These are phyloP conservation scores for Cephalopachus bancanus DNA, from an alignment of 2,797 vertebrate genomes.

Conservation along the genomic window DNA sequence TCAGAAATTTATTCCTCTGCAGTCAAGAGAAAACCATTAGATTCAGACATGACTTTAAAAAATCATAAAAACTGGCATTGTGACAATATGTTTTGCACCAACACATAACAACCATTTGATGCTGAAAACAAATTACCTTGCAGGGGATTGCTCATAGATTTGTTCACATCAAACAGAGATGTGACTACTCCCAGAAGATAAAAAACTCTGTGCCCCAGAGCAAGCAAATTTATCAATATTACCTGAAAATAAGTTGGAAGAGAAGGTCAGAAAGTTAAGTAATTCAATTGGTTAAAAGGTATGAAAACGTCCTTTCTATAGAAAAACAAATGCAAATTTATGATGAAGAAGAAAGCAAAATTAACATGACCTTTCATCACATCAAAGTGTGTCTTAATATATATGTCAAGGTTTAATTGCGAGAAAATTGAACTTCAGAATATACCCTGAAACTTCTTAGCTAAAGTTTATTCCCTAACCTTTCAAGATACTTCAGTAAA, in stretches of 20 bases:
- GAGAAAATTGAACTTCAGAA: not conserved
- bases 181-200: not conserved
- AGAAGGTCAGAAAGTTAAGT: not conserved
- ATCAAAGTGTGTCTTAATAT: not conserved
- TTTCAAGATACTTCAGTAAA: not conserved
- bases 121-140: not conserved
- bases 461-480: not conserved
- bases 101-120: not conserved
- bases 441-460: not conserved
- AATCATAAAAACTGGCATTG: not conserved
- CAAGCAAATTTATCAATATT: not conserved
- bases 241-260: not conserved
- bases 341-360: not conserved
- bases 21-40: not conserved
- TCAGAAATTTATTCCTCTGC: not conserved
- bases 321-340: not conserved
- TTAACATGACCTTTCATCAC: not conserved
- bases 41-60: not conserved
- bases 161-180: not conserved
- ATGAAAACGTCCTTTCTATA: not conserved
- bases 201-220: not conserved
- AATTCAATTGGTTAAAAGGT: not conserved
- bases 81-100: not conserved
- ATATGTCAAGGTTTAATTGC: not conserved
- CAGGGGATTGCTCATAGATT: not conserved